Base-by-base conservation (phyloP, 2,797 vertebrate species). In the Cynopterus sphinx region DNA sequence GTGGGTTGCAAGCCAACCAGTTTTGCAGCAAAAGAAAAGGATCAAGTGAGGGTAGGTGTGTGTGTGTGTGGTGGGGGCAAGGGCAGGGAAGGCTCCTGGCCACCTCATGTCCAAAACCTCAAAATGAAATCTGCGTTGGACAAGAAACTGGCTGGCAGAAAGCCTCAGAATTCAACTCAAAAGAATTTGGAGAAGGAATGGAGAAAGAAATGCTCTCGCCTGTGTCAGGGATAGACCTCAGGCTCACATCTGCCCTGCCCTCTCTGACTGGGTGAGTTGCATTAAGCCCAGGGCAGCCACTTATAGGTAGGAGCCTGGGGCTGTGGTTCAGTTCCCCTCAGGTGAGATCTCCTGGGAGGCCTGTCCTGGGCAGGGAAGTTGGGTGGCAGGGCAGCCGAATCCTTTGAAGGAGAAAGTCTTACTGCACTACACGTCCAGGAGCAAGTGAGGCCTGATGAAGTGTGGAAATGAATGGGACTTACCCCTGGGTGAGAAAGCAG, bases 101-200 rank as follows among this genome's bases (percentile, higher is more conserved):
- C 97, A 78, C 55, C 71, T 95, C 61, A 2, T 70, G 57, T 92
- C 97, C 97, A 97, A 97, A 98, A 98, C 73, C 79, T 94, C 95
- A 75, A 68, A 70, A 89, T 49, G 70, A 95, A 97, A 97, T 98
- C 97, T 96, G 73, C 93, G 97, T 97, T 97, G 96, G 98, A 97
- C 97, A 97, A 91, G 96, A 87, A 49, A 49, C 46, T 49, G 22
- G 91, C 26, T 0, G 75, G 98, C 82, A 41, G 96, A 97, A 95
- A 98, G 96, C 88, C 97, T 97, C 97, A 97, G 98, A 98, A 96
- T 95, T 97, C 97, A 97, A 97, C 96, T 98, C 97, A 92, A 97
- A 97, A 97, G 97, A 95, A 97, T 95, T 86, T 97, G 67, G 87
- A 96, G 93, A 91, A 59, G 41, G n/a, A 67, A 92, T 63, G 78